phyloP scores from a whole-genome alignment of 2,797 vertebrate genomes.

The Tadarida brasiliensis region DNA sequence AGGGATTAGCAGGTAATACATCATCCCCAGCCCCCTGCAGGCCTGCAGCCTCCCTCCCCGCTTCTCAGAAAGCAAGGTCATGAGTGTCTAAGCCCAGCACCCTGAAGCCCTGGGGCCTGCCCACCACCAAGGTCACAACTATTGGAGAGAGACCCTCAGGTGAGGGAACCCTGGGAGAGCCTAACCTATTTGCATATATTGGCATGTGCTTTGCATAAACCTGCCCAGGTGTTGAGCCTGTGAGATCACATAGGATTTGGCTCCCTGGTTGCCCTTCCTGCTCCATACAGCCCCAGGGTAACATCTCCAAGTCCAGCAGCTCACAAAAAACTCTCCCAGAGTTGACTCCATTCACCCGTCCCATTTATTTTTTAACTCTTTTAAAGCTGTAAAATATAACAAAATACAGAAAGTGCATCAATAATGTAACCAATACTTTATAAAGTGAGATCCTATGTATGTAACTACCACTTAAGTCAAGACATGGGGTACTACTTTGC shows the following conservation, averaged over 20 bases:
- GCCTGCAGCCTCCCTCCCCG: not conserved
- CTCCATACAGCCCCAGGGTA: no score
- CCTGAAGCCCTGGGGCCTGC: not conserved
- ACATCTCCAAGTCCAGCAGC: not conserved
- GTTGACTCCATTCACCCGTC: not conserved
- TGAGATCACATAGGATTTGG: not conserved
- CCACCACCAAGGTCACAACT: not conserved
- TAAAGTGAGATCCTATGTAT: not conserved
- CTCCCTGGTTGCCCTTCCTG: not conserved
- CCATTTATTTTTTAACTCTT: not conserved
- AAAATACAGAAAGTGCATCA: not conserved
- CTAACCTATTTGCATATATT: not conserved
- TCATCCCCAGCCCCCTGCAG: not conserved
- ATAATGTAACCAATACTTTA: not conserved
- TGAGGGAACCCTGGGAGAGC: not conserved
- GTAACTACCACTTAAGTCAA: not conserved
- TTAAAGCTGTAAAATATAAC: not conserved
- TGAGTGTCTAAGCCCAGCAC: not conserved
- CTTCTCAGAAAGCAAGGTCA: not conserved
- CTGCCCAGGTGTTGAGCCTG: not conserved
- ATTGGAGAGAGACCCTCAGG: not conserved
- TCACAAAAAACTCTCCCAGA: not conserved
- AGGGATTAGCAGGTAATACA: slow-evolving; percentile 84
- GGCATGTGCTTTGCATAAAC: not conserved
- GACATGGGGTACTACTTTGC: not conserved